A percentile compares a stretch with the other conserved stretches of the same genome.
These are phyloP conservation scores for Craterocephalus amniculus DNA, from an alignment of 2,797 vertebrate genomes.

Conservation along the genomic window DNA sequence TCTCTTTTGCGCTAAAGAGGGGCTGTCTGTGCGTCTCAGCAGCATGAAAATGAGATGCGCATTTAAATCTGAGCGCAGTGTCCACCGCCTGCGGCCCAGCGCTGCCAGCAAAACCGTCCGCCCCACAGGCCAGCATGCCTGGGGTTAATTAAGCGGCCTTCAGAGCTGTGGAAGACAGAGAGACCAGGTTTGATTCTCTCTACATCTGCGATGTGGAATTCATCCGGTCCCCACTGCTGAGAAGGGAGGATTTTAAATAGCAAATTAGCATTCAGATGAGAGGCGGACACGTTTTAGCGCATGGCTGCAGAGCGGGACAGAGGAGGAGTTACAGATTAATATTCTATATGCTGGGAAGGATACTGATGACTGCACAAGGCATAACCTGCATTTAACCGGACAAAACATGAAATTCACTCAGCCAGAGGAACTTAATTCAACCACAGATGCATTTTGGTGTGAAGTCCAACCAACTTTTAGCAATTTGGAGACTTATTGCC, in stretches of 20 bases:
- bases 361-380: slow-evolving; percentile 5
- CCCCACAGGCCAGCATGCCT: slow-evolving; percentile 87
- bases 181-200: slow-evolving; percentile 91
- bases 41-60: slow-evolving; percentile 97
- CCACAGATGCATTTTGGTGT: too few species aligned
- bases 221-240: slow-evolving; percentile 84
- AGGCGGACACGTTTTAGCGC: slow-evolving; percentile 23
- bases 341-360: slow-evolving; percentile 12
- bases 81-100: slow-evolving; percentile 88
- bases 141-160: slow-evolving; percentile 95
- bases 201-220: slow-evolving; percentile 95
- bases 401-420: background rate
- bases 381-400: background rate
- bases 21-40: slow-evolving; percentile 85
- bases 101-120: slow-evolving; percentile 86
- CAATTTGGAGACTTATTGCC: too few species aligned
- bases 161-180: slow-evolving; percentile 87
- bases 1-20: slow-evolving; percentile 81
- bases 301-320: slow-evolving; percentile 19
- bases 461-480: too few species aligned
- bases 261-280: slow-evolving; percentile 99
- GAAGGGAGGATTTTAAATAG: slow-evolving; percentile 94
- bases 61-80: slow-evolving; percentile 90
- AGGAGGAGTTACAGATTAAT: slow-evolving; percentile 25
- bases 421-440: background rate